phyloP scores from a whole-genome alignment of 2,113 vertebrate species.

The Ictalurus punctatus region DNA sequence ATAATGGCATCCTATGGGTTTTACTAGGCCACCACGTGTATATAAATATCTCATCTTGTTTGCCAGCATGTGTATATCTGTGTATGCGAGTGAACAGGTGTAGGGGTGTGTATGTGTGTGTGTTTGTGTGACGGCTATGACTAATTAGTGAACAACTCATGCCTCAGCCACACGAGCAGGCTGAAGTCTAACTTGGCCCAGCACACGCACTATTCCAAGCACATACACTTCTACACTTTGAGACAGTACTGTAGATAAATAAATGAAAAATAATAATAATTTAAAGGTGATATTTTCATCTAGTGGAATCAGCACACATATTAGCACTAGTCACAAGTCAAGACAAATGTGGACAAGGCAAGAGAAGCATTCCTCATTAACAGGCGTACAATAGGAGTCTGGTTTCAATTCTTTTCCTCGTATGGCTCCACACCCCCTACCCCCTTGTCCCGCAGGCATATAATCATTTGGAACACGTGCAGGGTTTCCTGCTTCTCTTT shows the following conservation, averaged over 20 bases:
- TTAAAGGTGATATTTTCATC: neutral
- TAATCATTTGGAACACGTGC: constrained; percentile 24
- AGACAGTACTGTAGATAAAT: neutral
- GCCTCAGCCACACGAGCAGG: constrained; percentile 50
- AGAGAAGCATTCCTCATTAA: constrained; percentile 37
- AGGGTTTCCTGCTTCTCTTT: constrained; percentile 23
- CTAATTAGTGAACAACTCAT: constrained; percentile 55
- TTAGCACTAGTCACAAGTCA: constrained; percentile 17
- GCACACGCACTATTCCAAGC: neutral
- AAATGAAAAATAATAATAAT: neutral
- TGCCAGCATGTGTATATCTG: neutral
- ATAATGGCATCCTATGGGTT: neutral
- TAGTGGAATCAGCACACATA: constrained; percentile 9
- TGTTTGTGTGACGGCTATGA: neutral
- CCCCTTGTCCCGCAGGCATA: neutral
- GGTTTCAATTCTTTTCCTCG: constrained; percentile 22
- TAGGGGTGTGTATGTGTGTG: neutral
- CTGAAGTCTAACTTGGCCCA: constrained; percentile 42
- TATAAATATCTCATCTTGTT: neutral
- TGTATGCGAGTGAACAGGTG: neutral
- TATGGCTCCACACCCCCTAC: constrained; percentile 12
- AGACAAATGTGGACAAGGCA: constrained; percentile 42
- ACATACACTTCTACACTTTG: neutral
- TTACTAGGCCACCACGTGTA: neutral
- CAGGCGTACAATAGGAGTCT: constrained; percentile 31